These are phyloP conservation scores for Rhinoderma darwinii DNA, from an alignment of 2,113 vertebrate species.

Conservation along the genomic window DNA sequence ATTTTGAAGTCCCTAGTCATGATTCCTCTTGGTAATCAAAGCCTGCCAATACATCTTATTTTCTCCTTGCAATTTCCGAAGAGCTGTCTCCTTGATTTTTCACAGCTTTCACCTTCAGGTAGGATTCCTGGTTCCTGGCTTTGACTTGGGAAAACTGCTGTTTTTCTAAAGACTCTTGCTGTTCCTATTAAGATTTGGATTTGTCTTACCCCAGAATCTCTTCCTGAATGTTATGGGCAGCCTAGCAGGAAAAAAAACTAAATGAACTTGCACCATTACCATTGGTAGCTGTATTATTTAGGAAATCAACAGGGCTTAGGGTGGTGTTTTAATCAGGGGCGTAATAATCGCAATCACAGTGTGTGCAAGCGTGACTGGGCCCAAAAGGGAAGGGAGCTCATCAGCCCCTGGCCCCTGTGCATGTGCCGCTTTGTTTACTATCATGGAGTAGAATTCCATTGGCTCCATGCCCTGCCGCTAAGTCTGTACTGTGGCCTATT, in stretches of 20 bases:
- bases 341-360: no score
- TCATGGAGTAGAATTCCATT: no score
- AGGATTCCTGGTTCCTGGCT: constrained; percentile 88
- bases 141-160: constrained; percentile 89
- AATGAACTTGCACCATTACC: constrained; percentile 92
- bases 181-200: constrained; percentile 93
- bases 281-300: constrained; percentile 94
- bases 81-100: constrained; percentile 86
- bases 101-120: constrained; percentile 85
- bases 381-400: no score
- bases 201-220: constrained; percentile 97
- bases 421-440: no score
- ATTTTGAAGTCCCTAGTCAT: constrained; percentile 88
- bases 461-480: no score
- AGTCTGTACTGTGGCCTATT: no score
- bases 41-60: constrained; percentile 87
- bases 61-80: constrained; percentile 86
- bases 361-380: no score
- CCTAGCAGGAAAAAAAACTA: constrained; percentile 94
- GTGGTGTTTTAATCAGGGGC: constrained; percentile 93
- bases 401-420: no score
- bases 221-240: constrained; percentile 97
- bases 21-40: constrained; percentile 96
- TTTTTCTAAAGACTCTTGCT: constrained; percentile 94
- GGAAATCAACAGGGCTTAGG: constrained; percentile 92